Conservation (phyloP, 1,140 invertebrate genomes). For the Ylistrum balloti region DNA sequence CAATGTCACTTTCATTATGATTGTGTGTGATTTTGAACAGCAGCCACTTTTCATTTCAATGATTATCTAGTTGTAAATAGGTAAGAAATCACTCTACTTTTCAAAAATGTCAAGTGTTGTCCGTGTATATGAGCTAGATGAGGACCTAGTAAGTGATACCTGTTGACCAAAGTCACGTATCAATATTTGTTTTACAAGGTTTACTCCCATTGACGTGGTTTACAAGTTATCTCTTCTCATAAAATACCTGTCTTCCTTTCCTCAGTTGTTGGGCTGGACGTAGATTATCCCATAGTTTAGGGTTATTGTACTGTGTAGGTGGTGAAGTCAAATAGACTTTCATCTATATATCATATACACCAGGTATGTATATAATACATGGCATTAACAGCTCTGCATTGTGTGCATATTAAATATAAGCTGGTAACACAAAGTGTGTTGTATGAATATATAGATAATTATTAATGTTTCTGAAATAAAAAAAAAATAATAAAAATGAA, state of each 20-base stretch:
- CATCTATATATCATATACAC: constrained; percentile 11
- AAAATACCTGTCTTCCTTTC: constrained; percentile 28
- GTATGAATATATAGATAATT: too few species aligned
- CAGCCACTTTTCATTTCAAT: too few species aligned
- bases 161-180: constrained; percentile 15
- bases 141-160: too few species aligned
- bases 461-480: too few species aligned
- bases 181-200: constrained; percentile 8
- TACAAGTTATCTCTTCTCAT: background rate
- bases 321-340: background rate
- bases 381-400: too few species aligned
- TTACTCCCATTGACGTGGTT: background rate
- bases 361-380: too few species aligned
- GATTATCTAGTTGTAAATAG: too few species aligned
- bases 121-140: background rate
- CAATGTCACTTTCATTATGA: too few species aligned
- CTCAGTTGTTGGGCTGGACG: constrained; percentile 1
- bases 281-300: background rate
- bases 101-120: constrained; percentile 5
- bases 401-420: too few species aligned
- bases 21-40: too few species aligned
- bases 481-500: too few species aligned
- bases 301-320: constrained; percentile 10
- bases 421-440: too few species aligned
- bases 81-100: background rate